Evolutionary conservation across 2,797 vertebrate genomes (phyloP).

Genomic region (Setipinna tenuifilis): DNA sequence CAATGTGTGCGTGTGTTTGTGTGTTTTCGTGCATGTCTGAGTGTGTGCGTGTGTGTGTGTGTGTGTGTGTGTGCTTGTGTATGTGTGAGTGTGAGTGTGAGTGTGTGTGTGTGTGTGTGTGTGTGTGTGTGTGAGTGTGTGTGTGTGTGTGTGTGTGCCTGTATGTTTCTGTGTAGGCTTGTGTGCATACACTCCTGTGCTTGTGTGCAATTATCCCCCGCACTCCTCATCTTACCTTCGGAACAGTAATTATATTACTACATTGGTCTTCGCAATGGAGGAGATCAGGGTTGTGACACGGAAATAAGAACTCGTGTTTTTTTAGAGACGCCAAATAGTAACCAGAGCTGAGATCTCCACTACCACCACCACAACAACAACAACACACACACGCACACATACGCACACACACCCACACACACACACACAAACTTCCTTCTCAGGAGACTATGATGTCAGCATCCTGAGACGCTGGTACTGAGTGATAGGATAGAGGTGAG

Average conservation of each 20-base stretch:
- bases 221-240: not conserved
- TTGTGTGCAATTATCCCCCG: not conserved
- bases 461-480: conserved; percentile 50
- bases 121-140: conserved; percentile 7
- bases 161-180: not conserved
- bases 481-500: conserved; percentile 60
- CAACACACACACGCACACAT: no score
- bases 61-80: no score
- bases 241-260: not conserved
- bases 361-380: not conserved
- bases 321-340: not conserved
- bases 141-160: not conserved
- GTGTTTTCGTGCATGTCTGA: not conserved
- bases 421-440: not conserved
- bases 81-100: not conserved
- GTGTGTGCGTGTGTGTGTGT: no score
- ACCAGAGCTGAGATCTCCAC: not conserved
- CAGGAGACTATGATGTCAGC: conserved; percentile 59
- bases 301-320: not conserved
- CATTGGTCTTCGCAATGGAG: not conserved
- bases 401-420: no score
- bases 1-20: not conserved
- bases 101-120: conserved; percentile 1
- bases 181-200: not conserved
- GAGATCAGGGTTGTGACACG: not conserved